phyloP scores from a whole-genome alignment of 2,888 invertebrate species.

The Drosophila dives region DNA sequence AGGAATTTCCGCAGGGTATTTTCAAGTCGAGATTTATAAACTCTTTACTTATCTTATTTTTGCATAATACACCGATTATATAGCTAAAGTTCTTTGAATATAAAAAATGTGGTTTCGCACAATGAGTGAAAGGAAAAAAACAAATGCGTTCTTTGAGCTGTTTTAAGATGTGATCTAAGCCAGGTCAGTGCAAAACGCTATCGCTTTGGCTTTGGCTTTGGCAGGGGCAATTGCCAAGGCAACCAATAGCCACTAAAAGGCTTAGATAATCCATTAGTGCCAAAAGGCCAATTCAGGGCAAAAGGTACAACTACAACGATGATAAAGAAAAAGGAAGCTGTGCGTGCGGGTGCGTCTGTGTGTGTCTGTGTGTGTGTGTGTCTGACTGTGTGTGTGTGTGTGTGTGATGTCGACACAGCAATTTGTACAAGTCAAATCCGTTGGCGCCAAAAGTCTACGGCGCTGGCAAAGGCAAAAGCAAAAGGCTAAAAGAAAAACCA shows the following conservation, averaged over 20 bases:
- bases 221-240: slow-evolving; percentile 54
- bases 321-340: slow-evolving; percentile 26
- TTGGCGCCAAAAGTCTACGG: slow-evolving; percentile 83
- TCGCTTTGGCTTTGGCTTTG: background rate
- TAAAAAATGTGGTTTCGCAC: slow-evolving; percentile 22
- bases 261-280: slow-evolving; percentile 81
- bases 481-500: slow-evolving; percentile 56
- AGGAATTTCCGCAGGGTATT: background rate
- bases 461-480: slow-evolving; percentile 56
- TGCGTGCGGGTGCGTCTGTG: slow-evolving; percentile 72
- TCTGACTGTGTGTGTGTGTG: slow-evolving; percentile 23
- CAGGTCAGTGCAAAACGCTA: background rate
- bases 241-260: slow-evolving; percentile 76
- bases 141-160: slow-evolving; percentile 15
- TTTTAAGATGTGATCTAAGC: slow-evolving; percentile 20
- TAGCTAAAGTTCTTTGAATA: background rate
- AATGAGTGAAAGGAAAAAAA: slow-evolving; percentile 7
- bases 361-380: slow-evolving; percentile 21
- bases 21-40: background rate
- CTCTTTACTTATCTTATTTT: background rate
- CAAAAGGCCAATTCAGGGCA: slow-evolving; percentile 51
- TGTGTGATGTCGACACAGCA: slow-evolving; percentile 68
- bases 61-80: background rate
- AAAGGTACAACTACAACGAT: slow-evolving; percentile 56
- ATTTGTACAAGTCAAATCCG: slow-evolving; percentile 83